Evolutionary conservation across 2,797 vertebrate genomes (phyloP), one percentile per base, ranked within the genome.

Genomic region (Borostomias antarcticus): DNA sequence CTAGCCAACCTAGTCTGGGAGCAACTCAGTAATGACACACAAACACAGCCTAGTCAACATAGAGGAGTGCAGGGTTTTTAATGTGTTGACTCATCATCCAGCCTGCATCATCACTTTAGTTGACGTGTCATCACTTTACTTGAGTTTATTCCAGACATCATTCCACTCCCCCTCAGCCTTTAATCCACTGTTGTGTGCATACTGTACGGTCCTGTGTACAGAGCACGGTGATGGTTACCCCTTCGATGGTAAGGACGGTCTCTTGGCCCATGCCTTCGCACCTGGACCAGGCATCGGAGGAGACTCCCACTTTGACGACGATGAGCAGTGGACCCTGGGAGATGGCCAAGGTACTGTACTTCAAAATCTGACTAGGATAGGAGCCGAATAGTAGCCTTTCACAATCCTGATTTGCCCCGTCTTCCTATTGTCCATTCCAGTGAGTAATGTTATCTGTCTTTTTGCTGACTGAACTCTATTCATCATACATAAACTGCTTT

Each of bases 211-310:
- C 35, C 53, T 79, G 28, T 85, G 68, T 28, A 66, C 90, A 99
- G 98, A 99, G 69, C 98, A 99, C 0, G 98, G 98, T 6, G 98
- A 99, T 47, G 98, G 98, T 29, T 99, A 99, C 77, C 96, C 98
- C 6, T 99, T 99, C 2, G 98, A 99, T 67, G 98, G 98, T 48
- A 99, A 99, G 75, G 98, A 99, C 0, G 98, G 98, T 19, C 96
- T 99, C 40, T 86, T 99, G 88, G 98, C 98, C 83, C 98, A 99
- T 0, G 98, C 98, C 25, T 99, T 99, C 15, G 97, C 97, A 52
- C 98, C 98, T 0, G 96, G 96, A 59, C 86, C 94, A 47, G 96
- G 96, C 3, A 94, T 98, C 57, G 98, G 98, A n/a, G 98, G 98
- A 53, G 98, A 99, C 82, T 98, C 98, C 40, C 98, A 99, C 77